phyloP scores from a whole-genome alignment of 2,888 invertebrate species.

The Drosophila trichaetosa region DNA sequence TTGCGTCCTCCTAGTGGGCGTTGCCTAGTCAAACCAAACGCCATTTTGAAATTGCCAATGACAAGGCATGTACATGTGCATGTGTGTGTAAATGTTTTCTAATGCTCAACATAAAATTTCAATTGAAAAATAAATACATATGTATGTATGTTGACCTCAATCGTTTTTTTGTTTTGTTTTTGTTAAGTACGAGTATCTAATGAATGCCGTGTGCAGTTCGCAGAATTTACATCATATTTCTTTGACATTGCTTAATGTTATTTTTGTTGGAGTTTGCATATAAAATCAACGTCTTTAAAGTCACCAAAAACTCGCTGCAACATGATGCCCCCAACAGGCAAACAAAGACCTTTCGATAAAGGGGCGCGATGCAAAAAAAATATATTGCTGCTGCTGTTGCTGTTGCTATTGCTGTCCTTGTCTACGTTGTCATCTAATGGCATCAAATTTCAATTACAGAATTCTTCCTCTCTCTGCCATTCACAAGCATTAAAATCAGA shows the following conservation, averaged over 20 bases:
- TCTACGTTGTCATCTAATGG: slow-evolving; percentile 73
- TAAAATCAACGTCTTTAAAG: slow-evolving; percentile 53
- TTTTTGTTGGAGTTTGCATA: slow-evolving; percentile 50
- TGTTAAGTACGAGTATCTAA: slow-evolving; percentile 47
- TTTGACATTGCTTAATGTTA: slow-evolving; percentile 64
- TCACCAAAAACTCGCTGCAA: slow-evolving; percentile 64
- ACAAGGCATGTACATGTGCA: slow-evolving; percentile 6
- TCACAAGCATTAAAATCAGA: slow-evolving; percentile 47
- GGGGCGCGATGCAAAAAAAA: slow-evolving; percentile 37
- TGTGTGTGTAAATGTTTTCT: slow-evolving; percentile 20
- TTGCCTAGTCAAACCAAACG: slow-evolving; percentile 52
- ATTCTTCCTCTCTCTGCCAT: slow-evolving; percentile 63
- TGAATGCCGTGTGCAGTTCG: slow-evolving; percentile 68
- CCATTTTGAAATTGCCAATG: slow-evolving; percentile 73
- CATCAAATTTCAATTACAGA: slow-evolving; percentile 84
- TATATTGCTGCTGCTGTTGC: slow-evolving; percentile 36
- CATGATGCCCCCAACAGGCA: slow-evolving; percentile 50
- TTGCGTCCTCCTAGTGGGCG: slow-evolving; percentile 58
- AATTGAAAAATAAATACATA: slow-evolving; percentile 30
- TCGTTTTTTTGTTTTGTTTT: slow-evolving; percentile 17
- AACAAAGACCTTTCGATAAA: slow-evolving; percentile 34
- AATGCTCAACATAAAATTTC: slow-evolving; percentile 42
- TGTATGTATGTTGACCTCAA: slow-evolving; percentile 60
- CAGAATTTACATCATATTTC: slow-evolving; percentile 73
- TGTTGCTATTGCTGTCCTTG: slow-evolving; percentile 34